Evolutionary conservation across 2,888 invertebrate species (phyloP).

Genomic region (Limnephilus lunatus): DNA sequence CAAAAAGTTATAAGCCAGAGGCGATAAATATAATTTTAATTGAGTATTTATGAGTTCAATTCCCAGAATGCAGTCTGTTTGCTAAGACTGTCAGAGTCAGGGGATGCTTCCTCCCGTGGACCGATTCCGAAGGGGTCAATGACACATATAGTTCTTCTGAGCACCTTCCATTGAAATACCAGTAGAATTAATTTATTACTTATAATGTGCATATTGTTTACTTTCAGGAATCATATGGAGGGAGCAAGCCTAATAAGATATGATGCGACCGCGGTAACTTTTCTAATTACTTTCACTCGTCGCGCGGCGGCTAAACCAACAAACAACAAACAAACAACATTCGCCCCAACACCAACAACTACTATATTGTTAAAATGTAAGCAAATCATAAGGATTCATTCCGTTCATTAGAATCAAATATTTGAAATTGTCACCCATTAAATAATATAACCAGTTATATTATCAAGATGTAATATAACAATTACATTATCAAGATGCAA

Average conservation of each 20-base stretch:
- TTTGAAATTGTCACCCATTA: neutral
- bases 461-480: too few species aligned
- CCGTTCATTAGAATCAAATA: conserved; percentile 40
- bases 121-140: too few species aligned
- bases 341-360: conserved; percentile 16
- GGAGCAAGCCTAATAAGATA: conserved; percentile 73
- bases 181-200: neutral
- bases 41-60: too few species aligned
- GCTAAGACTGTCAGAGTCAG: too few species aligned
- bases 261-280: conserved; percentile 70
- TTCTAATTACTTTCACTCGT: conserved; percentile 47
- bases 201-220: conserved; percentile 16
- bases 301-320: neutral
- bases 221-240: conserved; percentile 73
- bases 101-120: too few species aligned
- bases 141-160: too few species aligned
- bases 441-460: neutral
- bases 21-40: neutral
- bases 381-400: neutral
- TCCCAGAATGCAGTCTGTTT: too few species aligned
- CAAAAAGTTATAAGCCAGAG: neutral
- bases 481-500: neutral
- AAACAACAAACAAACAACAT: neutral
- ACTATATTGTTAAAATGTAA: neutral
- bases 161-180: neutral